Evolutionary conservation across 2,888 invertebrate genomes (phyloP).

Genomic region (Phyllotreta cruciferae): DNA sequence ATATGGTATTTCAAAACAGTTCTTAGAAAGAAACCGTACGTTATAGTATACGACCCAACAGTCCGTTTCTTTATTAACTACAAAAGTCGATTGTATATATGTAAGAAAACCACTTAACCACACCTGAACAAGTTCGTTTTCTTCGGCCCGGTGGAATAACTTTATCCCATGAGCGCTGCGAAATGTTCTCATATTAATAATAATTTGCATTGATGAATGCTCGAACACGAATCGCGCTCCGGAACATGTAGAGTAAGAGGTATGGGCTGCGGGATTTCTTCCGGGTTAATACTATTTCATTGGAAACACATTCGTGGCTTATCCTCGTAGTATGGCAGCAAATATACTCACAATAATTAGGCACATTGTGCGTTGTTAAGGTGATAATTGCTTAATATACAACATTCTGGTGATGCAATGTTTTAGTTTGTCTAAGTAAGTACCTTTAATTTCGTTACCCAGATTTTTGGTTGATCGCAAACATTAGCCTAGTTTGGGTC

Average conservation of each 20-base stretch:
- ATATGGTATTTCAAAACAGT: constrained; percentile 29
- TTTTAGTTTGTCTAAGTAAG: no score
- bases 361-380: no score
- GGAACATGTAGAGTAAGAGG: neutral
- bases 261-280: neutral
- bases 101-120: constrained; percentile 30
- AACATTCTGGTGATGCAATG: no score
- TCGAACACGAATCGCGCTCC: constrained; percentile 35
- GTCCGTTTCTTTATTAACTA: constrained; percentile 21
- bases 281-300: neutral
- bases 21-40: constrained; percentile 24
- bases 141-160: constrained; percentile 21
- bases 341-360: no score
- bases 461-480: no score
- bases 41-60: constrained; percentile 17
- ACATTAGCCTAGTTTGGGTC: no score
- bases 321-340: no score
- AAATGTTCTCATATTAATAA: constrained; percentile 36
- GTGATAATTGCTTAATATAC: no score
- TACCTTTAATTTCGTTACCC: no score
- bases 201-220: constrained; percentile 36
- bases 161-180: constrained; percentile 19
- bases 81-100: constrained; percentile 28
- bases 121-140: constrained; percentile 32
- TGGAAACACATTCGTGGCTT: no score